phyloP scores from a whole-genome alignment of 2,113 vertebrate genomes.

The Laticauda laticaudata region DNA sequence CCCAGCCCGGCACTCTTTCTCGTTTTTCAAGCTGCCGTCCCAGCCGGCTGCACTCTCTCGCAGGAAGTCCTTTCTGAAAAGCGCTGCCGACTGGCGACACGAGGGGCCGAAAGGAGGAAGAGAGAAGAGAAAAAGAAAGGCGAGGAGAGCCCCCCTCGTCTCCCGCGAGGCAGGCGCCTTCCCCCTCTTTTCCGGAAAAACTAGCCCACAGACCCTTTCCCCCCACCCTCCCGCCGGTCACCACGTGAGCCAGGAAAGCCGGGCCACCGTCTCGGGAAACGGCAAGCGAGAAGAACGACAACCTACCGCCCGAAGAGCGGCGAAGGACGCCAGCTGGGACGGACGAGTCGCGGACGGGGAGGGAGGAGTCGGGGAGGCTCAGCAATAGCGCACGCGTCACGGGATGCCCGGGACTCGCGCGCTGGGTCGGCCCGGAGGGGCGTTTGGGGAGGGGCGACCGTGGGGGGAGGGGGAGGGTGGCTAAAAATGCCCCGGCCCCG shows the following conservation, averaged over 20 bases:
- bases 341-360: background rate
- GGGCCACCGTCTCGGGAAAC: background rate
- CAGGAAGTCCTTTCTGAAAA: slow-evolving; percentile 6
- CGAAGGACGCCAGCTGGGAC: background rate
- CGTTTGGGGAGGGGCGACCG: background rate
- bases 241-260: background rate
- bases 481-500: background rate
- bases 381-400: background rate
- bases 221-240: background rate
- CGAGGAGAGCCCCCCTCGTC: background rate
- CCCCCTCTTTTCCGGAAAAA: background rate
- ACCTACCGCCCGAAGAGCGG: background rate
- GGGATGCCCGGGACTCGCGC: background rate
- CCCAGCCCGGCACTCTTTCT: background rate
- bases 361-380: background rate
- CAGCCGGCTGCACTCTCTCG: background rate
- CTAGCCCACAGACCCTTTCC: background rate
- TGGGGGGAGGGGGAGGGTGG: background rate
- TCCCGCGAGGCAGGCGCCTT: background rate
- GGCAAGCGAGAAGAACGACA: background rate
- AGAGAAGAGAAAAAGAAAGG: background rate
- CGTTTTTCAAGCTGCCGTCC: too few relatives aligned
- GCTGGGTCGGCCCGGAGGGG: background rate
- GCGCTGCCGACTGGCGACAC: background rate
- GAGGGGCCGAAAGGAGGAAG: background rate